phyloP scores from a whole-genome alignment of 92 coral and sea anemone genomes.

The Zoanthus sansibaricus region DNA sequence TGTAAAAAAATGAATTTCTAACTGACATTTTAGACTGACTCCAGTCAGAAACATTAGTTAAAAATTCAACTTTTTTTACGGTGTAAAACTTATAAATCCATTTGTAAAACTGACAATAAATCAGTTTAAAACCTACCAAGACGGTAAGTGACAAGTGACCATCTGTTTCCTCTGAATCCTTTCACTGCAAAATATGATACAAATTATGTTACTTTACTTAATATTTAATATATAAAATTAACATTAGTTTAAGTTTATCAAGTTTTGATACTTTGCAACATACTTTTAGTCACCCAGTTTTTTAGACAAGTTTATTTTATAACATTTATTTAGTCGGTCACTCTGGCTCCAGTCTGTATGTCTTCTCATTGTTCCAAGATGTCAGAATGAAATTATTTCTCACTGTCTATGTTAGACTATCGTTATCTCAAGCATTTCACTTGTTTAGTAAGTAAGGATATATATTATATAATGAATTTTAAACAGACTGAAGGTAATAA shows the following conservation, averaged over 20 bases:
- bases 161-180: conserved; percentile 23
- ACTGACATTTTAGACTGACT: too few relatives aligned
- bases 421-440: neutral
- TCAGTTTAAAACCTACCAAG: conserved; percentile 9
- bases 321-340: conserved; percentile 10
- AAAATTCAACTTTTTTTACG: too few relatives aligned
- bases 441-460: neutral
- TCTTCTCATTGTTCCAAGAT: conserved; percentile 1
- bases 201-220: neutral
- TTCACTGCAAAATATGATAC: conserved; percentile 9
- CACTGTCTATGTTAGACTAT: neutral
- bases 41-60: too few relatives aligned
- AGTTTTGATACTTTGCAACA: conserved; percentile 1
- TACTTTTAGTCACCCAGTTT: conserved; percentile 1
- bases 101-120: too few relatives aligned
- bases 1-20: too few relatives aligned
- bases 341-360: conserved; percentile 22
- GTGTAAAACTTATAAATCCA: too few relatives aligned
- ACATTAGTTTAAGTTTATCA: neutral
- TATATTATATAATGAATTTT: neutral
- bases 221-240: too few relatives aligned
- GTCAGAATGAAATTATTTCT: neutral
- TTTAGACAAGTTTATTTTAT: neutral
- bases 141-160: conserved; percentile 29
- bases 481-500: neutral